Percentiles rank a stretch among this genome's conserved stretches.
phyloP scores from a whole-genome alignment of 2,888 invertebrate species.

The Apocheima hispidaria region DNA sequence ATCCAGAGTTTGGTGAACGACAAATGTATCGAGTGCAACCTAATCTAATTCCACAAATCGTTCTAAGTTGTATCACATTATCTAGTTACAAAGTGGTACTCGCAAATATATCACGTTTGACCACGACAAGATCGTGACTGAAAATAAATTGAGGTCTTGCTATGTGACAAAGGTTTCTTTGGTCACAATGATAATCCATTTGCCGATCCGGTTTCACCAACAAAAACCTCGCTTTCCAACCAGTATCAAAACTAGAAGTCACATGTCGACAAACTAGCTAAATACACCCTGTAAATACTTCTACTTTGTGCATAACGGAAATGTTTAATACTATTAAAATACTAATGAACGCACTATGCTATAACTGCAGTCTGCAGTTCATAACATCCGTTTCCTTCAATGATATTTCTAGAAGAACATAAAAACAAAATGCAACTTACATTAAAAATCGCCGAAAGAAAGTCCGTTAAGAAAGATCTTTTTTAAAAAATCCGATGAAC shows the following conservation, averaged over 20 bases:
- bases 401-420: slow-evolving; percentile 22
- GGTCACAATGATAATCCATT: slow-evolving; percentile 54
- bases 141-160: slow-evolving; percentile 33
- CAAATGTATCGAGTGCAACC: neutral
- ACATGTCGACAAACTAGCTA: slow-evolving; percentile 42
- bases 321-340: slow-evolving; percentile 33
- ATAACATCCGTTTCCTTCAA: slow-evolving; percentile 31
- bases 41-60: slow-evolving; percentile 14
- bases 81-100: slow-evolving; percentile 7
- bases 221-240: slow-evolving; percentile 79
- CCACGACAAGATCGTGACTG: slow-evolving; percentile 42
- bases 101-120: slow-evolving; percentile 16
- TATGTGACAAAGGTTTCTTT: too few species aligned
- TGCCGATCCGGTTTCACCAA: slow-evolving; percentile 71
- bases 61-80: slow-evolving; percentile 9
- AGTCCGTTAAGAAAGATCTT: slow-evolving; percentile 38
- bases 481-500: slow-evolving; percentile 51
- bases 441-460: slow-evolving; percentile 36
- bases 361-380: slow-evolving; percentile 19
- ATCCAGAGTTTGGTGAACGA: neutral
- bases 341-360: slow-evolving; percentile 48
- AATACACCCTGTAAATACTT: slow-evolving; percentile 38
- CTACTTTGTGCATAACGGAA: slow-evolving; percentile 18
- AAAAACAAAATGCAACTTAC: slow-evolving; percentile 30
- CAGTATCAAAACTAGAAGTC: slow-evolving; percentile 63